phyloP scores from a whole-genome alignment of 2,797 vertebrate species.

The Apogon hyalosoma region DNA sequence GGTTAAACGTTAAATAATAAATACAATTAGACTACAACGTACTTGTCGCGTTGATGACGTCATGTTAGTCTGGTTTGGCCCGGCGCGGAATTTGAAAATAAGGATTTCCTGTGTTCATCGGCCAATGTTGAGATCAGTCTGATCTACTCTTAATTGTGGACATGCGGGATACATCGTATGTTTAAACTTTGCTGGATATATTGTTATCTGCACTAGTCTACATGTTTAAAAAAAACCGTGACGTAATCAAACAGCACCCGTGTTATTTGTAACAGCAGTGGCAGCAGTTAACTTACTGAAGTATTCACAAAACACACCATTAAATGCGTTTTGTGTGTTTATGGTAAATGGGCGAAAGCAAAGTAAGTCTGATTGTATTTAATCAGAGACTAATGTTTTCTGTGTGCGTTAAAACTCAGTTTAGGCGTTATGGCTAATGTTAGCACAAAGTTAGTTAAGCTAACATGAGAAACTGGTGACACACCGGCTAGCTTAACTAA shows the following conservation, averaged over 20 bases:
- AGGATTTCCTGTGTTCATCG: background rate
- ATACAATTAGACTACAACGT: background rate
- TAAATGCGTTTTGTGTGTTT: background rate
- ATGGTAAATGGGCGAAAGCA: background rate
- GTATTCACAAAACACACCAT: background rate
- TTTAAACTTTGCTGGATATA: background rate
- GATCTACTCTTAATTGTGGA: background rate
- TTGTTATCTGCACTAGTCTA: background rate
- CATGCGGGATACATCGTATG: background rate
- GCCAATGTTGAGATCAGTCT: fast-evolving
- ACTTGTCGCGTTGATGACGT: constrained; percentile 50
- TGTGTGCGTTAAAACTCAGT: background rate
- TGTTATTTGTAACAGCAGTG: constrained; percentile 23
- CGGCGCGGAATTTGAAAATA: constrained; percentile 64
- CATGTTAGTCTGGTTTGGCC: background rate
- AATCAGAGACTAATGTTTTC: background rate
- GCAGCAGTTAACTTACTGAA: background rate
- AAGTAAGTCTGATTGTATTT: background rate
- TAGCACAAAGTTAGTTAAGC: constrained; percentile 20
- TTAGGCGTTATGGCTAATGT: background rate
- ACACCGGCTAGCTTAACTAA: background rate
- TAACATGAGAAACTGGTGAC: constrained; percentile 6
- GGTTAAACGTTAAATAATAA: too few species aligned
- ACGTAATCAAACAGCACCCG: constrained; percentile 63
- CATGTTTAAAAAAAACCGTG: constrained; percentile 11